Evolutionary conservation across 92 coral and sea anemone species (phyloP).

Genomic region (Heteractis magnifica): DNA sequence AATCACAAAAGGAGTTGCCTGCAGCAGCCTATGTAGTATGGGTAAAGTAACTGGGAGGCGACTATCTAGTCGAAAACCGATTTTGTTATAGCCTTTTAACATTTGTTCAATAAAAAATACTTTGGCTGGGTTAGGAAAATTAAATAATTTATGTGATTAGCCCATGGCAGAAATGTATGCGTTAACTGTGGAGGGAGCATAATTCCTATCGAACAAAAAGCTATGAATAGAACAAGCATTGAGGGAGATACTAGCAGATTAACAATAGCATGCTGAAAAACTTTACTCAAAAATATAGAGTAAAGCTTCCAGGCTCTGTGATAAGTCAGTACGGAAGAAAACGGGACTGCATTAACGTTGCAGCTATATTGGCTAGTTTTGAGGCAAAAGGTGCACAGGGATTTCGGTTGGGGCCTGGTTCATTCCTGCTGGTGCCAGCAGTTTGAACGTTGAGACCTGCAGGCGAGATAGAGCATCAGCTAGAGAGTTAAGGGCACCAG

Average conservation of each 20-base stretch:
- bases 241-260: conserved; percentile 27
- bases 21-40: too few species aligned
- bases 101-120: conserved; percentile 46
- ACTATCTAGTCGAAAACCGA: conserved; percentile 39
- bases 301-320: not conserved
- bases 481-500: too few species aligned
- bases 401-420: not conserved
- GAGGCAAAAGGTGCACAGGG: not conserved
- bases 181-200: conserved; percentile 40
- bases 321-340: too few species aligned
- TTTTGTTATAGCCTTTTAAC: conserved; percentile 49
- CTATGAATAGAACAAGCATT: conserved; percentile 32
- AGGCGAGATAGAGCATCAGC: too few species aligned
- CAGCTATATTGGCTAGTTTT: not conserved
- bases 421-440: not conserved
- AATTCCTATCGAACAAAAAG: conserved; percentile 29
- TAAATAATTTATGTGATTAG: conserved; percentile 44
- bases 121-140: conserved; percentile 37
- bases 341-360: too few species aligned
- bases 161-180: conserved; percentile 46
- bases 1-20: too few species aligned
- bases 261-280: not conserved
- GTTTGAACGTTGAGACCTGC: too few species aligned
- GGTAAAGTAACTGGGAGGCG: too few species aligned
- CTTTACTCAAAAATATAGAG: not conserved